Conservation (phyloP, 1,140 invertebrate genomes). For the Gryllus bimaculatus region DNA sequence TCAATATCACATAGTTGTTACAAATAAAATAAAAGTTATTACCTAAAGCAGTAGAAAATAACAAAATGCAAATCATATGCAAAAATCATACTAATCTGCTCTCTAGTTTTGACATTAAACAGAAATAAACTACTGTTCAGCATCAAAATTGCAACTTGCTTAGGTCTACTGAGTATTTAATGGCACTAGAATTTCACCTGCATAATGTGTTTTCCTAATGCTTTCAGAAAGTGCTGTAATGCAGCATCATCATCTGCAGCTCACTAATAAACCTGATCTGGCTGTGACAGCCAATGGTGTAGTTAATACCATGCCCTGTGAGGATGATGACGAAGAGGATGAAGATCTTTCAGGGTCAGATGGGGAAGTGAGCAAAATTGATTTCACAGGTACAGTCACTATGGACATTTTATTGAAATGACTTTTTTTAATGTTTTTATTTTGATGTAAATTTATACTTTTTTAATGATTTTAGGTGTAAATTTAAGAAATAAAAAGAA, state of each 20-base stretch:
- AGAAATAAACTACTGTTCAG: background rate
- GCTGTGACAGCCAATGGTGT: background rate
- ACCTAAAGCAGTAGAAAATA: no score
- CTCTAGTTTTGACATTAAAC: no score
- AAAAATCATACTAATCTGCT: no score
- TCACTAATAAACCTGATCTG: background rate
- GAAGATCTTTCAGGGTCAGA: constrained; percentile 43
- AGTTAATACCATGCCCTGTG: constrained; percentile 7
- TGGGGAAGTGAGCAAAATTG: constrained; percentile 45
- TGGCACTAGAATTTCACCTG: background rate
- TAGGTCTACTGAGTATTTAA: background rate
- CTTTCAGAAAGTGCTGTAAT: background rate
- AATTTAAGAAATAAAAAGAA: constrained; percentile 43
- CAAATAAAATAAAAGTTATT: no score
- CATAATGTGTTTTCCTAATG: background rate
- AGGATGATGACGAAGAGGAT: constrained; percentile 24
- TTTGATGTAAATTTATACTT: background rate
- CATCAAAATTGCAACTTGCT: background rate
- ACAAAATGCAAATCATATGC: no score
- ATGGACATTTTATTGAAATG: constrained; percentile 12
- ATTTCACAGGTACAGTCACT: constrained; percentile 35
- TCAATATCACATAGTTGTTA: no score
- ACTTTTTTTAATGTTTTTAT: background rate
- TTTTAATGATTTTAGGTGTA: constrained; percentile 27
- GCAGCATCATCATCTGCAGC: background rate